Conservation (phyloP, 2,113 vertebrate genomes). For the Arothron firmamentum region DNA sequence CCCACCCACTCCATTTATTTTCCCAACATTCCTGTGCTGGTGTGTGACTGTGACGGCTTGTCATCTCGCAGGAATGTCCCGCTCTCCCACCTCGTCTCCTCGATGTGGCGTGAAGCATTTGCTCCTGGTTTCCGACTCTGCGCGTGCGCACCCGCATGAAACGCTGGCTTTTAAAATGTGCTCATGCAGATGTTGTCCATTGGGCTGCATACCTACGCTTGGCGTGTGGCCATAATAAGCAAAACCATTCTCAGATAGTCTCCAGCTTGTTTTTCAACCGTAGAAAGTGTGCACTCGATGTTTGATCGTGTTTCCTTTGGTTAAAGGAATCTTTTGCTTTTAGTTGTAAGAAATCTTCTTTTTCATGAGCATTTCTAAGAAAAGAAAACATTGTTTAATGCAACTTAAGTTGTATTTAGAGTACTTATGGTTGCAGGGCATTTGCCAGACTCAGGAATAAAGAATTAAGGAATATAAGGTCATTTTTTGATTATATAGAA, state of each 20-base stretch:
- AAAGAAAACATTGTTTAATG: constrained; percentile 5
- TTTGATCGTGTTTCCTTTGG: constrained; percentile 65
- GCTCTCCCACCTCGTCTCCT: constrained; percentile 76
- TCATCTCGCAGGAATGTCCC: constrained; percentile 79
- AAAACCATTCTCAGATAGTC: constrained; percentile 74
- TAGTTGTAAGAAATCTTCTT: constrained; percentile 51
- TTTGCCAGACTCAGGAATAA: no score
- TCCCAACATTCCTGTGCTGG: constrained; percentile 76
- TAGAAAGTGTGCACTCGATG: constrained; percentile 66
- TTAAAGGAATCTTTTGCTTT: constrained; percentile 60
- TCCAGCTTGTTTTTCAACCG: constrained; percentile 68
- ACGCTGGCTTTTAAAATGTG: constrained; percentile 64
- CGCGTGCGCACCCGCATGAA: constrained; percentile 49
- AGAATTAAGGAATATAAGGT: no score
- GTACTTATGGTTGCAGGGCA: no score
- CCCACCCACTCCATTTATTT: constrained; percentile 63
- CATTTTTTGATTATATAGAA: no score
- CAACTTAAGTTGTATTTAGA: no score
- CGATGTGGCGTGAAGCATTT: constrained; percentile 70
- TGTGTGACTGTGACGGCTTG: constrained; percentile 80
- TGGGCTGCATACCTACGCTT: constrained; percentile 76
- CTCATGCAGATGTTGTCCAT: constrained; percentile 79
- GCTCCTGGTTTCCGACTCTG: constrained; percentile 69
- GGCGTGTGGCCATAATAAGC: constrained; percentile 74
- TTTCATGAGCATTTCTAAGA: constrained; percentile 26